Base-by-base conservation (phyloP, 2,888 invertebrate genomes). In the Hedya salicella region DNA sequence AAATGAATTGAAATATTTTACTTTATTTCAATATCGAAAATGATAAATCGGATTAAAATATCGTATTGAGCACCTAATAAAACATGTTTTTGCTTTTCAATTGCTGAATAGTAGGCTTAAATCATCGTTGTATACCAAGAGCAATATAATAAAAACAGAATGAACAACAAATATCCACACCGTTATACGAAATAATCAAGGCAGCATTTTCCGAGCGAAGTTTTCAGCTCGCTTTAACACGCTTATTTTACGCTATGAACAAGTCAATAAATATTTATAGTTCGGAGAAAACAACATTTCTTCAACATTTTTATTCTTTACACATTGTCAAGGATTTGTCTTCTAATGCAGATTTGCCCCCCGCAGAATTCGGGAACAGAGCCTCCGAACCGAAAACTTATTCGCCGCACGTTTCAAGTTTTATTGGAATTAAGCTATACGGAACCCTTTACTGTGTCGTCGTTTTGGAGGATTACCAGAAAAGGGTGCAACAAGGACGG, bases 401-500 rank as follows among this genome's bases (percentile, higher is more conserved):
- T 90, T 86, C 90, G 75, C 77, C 71, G 77, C 91, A 90, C 91
- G 91, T 88, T 80, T 83, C 72, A 75, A 83, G 85, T 88, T 89
- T 88, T 88, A 89, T 89, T 87, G 86, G 89, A 84, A 88, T 89
- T 90, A 90, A 89, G 87, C 83, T 82, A 78, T 81, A 79, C 75
- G 70, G 83, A 88, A 88, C 89, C 91, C 91, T 89, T 91, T 83
- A 78, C 77, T 78, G 80, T 78, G 81, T 80, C 79, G 80, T 78
- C 86, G 76, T 85, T 87, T 86, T 82, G 79, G 76, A 77, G 75
- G 88, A 78, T 81, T 89, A 86, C 85, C 76, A 66, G 67, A 70
- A 73, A 76, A 79, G 80, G 84, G 83, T 80, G 78, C 73, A 75
- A 71, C 70, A 69, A 68, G 73, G 69, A 73, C 70, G 52, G 19